Evolutionary conservation across 2,797 vertebrate species (phyloP).

Genomic region (Lithobates sylvaticus): DNA sequence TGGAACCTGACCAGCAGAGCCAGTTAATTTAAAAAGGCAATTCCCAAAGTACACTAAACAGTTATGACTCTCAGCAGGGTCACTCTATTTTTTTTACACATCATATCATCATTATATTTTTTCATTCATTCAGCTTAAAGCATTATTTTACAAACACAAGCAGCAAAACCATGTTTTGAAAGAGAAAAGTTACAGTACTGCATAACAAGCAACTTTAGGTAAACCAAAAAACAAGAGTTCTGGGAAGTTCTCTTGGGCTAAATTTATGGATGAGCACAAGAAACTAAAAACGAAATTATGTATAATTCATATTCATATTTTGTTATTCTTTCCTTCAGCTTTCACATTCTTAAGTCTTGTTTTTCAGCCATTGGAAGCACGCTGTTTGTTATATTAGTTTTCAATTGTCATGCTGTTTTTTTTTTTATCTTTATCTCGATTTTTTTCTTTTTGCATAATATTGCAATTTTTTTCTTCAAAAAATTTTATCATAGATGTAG

Average conservation of each 20-base stretch:
- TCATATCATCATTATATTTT: neutral
- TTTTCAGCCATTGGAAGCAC: slow-evolving; percentile 1
- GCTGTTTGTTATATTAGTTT: slow-evolving; percentile 43
- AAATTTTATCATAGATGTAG: no score
- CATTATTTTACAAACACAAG: neutral
- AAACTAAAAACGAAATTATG: slow-evolving; percentile 26
- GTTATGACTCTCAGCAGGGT: neutral
- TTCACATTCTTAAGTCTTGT: neutral
- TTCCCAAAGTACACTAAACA: no score
- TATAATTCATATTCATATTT: slow-evolving; percentile 38
- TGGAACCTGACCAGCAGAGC: no score
- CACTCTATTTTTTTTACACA: neutral
- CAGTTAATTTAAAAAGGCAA: no score
- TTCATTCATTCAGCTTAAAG: neutral
- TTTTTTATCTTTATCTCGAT: neutral
- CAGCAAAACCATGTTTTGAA: slow-evolving; percentile 4
- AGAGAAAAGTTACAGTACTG: neutral
- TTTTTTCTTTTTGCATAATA: no score
- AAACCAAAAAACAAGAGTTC: slow-evolving; percentile 14
- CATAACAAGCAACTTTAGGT: slow-evolving; percentile 30
- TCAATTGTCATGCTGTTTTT: slow-evolving; percentile 36
- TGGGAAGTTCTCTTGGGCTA: slow-evolving; percentile 16
- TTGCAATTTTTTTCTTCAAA: no score
- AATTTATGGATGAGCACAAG: slow-evolving; percentile 40
- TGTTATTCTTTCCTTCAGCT: slow-evolving; percentile 21